These are phyloP conservation scores for Ophiothrix spiculata DNA, from an alignment of 35 echinoderm and acorn worm species.

Conservation along the genomic window DNA sequence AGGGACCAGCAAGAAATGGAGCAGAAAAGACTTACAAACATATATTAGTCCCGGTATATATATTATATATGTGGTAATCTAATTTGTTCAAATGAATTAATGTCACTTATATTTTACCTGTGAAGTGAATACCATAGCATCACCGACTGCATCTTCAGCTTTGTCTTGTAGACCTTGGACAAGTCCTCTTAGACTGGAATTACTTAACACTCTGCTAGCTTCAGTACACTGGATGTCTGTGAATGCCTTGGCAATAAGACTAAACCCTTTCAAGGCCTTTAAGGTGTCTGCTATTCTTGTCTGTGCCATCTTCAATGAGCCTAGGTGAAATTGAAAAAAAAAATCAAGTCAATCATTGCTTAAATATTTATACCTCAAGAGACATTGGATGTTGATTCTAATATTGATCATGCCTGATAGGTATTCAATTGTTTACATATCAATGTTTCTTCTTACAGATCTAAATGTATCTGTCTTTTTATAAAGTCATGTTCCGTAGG, in stretches of 20 bases:
- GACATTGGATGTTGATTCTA: no score
- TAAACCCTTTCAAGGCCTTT: slow-evolving; percentile 68
- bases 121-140: slow-evolving; percentile 39
- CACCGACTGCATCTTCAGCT: slow-evolving; percentile 67
- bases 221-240: slow-evolving; percentile 56
- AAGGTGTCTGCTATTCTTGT: slow-evolving; percentile 57
- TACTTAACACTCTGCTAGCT: slow-evolving; percentile 45
- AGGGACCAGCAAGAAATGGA: not conserved
- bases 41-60: no score
- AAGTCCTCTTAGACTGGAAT: slow-evolving; percentile 59
- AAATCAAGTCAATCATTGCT: no score
- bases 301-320: slow-evolving; percentile 84
- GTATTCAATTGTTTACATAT: no score
- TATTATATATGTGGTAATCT: no score
- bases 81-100: not conserved
- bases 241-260: slow-evolving; percentile 72
- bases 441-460: no score
- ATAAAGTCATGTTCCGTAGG: no score
- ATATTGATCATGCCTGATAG: no score
- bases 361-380: no score
- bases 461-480: no score
- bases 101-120: not conserved
- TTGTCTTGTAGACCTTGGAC: slow-evolving; percentile 49
- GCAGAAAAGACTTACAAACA: no score
- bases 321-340: no score